Percentiles rank a stretch among this genome's conserved stretches.
phyloP scores from a whole-genome alignment of 2,888 invertebrate species.

The Polietes domitor region DNA sequence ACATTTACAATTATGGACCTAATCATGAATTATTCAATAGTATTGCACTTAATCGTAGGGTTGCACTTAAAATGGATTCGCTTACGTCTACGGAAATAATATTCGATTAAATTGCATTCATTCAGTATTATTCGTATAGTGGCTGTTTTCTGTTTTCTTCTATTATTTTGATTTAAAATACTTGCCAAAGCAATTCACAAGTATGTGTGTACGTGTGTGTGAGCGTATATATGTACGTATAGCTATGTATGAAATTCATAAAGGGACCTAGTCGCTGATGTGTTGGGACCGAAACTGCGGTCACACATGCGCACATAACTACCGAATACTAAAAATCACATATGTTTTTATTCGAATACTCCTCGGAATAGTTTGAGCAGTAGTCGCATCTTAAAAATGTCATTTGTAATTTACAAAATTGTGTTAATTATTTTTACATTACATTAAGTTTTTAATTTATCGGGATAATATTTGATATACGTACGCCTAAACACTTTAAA shows the following conservation, averaged over 20 bases:
- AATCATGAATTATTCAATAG: constrained; percentile 57
- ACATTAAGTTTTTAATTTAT: not conserved
- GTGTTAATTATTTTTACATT: constrained; percentile 2
- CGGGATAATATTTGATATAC: not conserved
- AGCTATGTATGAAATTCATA: constrained; percentile 10
- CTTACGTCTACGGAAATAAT: constrained; percentile 49
- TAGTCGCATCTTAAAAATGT: constrained; percentile 33
- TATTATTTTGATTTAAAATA: constrained; percentile 52
- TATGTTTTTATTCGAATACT: constrained; percentile 59
- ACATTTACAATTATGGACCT: constrained; percentile 37
- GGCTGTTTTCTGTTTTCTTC: constrained; percentile 15
- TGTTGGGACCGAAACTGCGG: not conserved
- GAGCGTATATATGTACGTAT: not conserved
- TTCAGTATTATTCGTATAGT: constrained; percentile 48
- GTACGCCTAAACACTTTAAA: constrained; percentile 49
- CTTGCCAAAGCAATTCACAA: constrained; percentile 27
- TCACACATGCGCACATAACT: constrained; percentile 56
- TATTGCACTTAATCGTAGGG: constrained; percentile 63
- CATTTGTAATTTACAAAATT: constrained; percentile 40
- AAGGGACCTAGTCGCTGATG: constrained; percentile 4
- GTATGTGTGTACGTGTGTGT: not conserved
- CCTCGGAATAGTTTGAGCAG: constrained; percentile 25
- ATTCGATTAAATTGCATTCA: constrained; percentile 5
- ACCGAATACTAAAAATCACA: constrained; percentile 66
- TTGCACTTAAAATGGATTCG: constrained; percentile 40